These are phyloP conservation scores for Mirza zaza DNA, from an alignment of 2,113 vertebrate genomes.

Conservation along the genomic window DNA sequence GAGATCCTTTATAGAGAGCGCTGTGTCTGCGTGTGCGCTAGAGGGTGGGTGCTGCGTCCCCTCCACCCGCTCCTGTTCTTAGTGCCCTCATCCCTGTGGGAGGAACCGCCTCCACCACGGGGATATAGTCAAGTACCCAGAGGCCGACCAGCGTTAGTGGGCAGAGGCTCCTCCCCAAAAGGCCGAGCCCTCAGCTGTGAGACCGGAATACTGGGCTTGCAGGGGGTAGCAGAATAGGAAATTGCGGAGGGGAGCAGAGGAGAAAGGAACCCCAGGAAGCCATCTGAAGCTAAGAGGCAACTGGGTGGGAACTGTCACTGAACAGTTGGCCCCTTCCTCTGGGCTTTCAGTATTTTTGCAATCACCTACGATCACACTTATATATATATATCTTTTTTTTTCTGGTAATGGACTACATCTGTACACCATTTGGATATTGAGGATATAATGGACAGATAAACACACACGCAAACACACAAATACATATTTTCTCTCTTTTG, in stretches of 20 bases:
- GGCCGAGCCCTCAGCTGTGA: not conserved
- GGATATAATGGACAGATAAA: not conserved
- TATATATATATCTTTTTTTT: not conserved
- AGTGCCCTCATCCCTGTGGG: not conserved
- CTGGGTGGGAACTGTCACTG: not conserved
- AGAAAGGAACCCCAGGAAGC: not conserved
- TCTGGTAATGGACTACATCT: not conserved
- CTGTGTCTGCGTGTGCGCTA: not conserved
- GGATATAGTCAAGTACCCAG: not conserved
- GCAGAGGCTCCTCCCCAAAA: not conserved
- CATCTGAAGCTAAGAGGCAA: not conserved
- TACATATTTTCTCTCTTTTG: not conserved
- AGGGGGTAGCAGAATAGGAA: not conserved
- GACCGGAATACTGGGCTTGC: not conserved
- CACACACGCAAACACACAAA: not conserved
- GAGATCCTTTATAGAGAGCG: rapidly evolving
- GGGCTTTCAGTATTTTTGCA: not conserved
- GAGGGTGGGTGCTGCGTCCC: not conserved
- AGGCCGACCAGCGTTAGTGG: not conserved
- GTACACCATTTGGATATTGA: not conserved
- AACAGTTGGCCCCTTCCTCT: not conserved
- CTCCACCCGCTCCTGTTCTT: not conserved
- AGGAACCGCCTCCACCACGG: not conserved
- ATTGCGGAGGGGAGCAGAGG: not conserved
- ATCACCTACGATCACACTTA: not conserved